These are phyloP conservation scores for Cassiopea andromeda DNA, from an alignment of 30 jellyfish, hydroid and myxozoan species.

Conservation along the genomic window DNA sequence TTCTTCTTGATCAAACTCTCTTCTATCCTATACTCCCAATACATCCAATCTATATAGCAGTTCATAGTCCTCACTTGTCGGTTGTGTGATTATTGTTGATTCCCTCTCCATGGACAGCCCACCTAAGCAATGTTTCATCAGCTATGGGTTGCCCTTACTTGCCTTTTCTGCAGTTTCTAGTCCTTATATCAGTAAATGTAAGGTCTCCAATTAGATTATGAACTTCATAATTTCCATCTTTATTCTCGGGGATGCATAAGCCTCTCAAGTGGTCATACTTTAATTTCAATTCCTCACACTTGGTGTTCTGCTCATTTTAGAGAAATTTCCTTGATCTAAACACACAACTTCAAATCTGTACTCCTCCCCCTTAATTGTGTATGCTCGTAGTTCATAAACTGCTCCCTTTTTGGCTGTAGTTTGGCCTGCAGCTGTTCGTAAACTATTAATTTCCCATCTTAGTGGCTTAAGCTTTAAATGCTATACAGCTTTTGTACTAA, in stretches of 20 bases:
- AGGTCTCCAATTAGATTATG: conserved; percentile 62
- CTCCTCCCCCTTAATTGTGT: conserved; percentile 30
- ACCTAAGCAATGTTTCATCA: conserved; percentile 59
- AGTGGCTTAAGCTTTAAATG: conserved; percentile 22
- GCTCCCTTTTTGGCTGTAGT: conserved; percentile 20
- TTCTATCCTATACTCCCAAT: conserved; percentile 29
- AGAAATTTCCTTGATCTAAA: conserved; percentile 41
- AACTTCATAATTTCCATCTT: conserved; percentile 49
- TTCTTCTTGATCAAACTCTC: conserved; percentile 62
- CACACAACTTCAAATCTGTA: conserved; percentile 39
- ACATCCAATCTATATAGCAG: conserved; percentile 43
- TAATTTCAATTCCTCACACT: conserved; percentile 39
- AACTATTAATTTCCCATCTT: conserved; percentile 51
- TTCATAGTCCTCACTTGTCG: conserved; percentile 46
- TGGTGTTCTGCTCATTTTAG: conserved; percentile 25
- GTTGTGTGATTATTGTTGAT: conserved; percentile 30
- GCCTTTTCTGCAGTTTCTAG: conserved; percentile 51
- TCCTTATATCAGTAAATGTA: conserved; percentile 54
- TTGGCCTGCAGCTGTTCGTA: conserved; percentile 40
- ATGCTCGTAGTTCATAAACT: conserved; percentile 33
- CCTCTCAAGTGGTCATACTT: conserved; percentile 54
- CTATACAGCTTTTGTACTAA: conserved; percentile 38
- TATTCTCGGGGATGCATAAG: conserved; percentile 53
- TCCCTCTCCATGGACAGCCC: conserved; percentile 58
- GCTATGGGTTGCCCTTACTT: conserved; percentile 48